Percentiles rank a stretch among this genome's conserved stretches.
Conservation (phyloP, 2,888 invertebrate species). For the Zygaena filipendulae region DNA sequence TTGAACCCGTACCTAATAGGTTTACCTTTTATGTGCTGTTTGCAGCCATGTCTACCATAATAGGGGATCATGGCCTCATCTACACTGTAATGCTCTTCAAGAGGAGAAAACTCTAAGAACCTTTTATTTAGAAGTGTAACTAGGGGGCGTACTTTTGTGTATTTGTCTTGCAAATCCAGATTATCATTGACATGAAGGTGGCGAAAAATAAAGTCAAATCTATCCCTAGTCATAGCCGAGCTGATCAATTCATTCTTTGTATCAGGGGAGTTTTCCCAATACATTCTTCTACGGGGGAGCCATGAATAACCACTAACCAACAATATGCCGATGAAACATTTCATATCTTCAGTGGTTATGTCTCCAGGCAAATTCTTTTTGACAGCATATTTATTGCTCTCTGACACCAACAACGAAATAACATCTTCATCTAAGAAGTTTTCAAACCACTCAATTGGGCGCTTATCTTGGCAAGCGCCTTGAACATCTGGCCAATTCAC, state of each 20-base stretch:
- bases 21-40: no score
- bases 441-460: constrained; percentile 18
- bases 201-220: constrained; percentile 21
- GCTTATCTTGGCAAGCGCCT: constrained; percentile 18
- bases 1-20: no score
- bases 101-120: no score
- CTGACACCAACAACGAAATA: constrained; percentile 19
- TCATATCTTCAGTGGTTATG: constrained; percentile 19
- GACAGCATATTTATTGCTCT: constrained; percentile 19
- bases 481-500: no score
- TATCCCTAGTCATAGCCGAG: constrained; percentile 19
- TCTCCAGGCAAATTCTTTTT: constrained; percentile 20
- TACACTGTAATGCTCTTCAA: no score
- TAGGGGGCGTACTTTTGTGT: no score
- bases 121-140: no score
- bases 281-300: constrained; percentile 20
- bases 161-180: constrained; percentile 20
- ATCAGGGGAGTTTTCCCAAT: constrained; percentile 21
- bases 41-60: no score
- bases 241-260: constrained; percentile 19
- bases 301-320: constrained; percentile 20
- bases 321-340: constrained; percentile 19
- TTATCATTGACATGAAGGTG: constrained; percentile 21
- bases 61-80: no score
- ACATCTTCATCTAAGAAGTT: constrained; percentile 19